These are phyloP conservation scores for Mus caroli DNA, from an alignment of 2,797 vertebrate genomes.

Conservation along the genomic window DNA sequence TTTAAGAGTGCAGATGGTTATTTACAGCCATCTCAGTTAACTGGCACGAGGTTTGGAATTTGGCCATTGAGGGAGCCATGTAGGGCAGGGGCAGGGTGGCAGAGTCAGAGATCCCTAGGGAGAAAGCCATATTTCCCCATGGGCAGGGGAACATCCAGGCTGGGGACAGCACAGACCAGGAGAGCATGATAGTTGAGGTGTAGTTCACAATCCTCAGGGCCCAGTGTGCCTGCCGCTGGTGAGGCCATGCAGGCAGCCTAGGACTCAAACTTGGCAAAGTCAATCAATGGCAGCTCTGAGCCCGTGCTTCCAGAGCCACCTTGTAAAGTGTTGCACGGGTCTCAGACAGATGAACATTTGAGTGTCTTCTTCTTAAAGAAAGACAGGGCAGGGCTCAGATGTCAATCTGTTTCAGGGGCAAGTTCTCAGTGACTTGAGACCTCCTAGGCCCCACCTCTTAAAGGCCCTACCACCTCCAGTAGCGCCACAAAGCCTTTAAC, in stretches of 20 bases:
- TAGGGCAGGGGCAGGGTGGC: neutral
- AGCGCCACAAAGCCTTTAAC: neutral
- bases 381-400: neutral
- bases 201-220: neutral
- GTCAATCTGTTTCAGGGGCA: neutral
- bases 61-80: neutral
- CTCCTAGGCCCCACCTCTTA: neutral
- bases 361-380: neutral
- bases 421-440: neutral
- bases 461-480: neutral
- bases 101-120: neutral
- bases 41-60: neutral
- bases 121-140: neutral
- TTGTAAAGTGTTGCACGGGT: neutral
- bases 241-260: neutral
- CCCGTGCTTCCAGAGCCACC: neutral
- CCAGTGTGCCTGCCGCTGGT: neutral
- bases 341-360: neutral
- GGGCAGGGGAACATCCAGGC: neutral
- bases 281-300: neutral
- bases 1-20: neutral
- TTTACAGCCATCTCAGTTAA: neutral
- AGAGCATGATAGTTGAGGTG: neutral
- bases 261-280: neutral
- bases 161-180: neutral